These are phyloP conservation scores for Dendropsophus ebraccatus DNA, from an alignment of 2,113 vertebrate species.

Conservation along the genomic window DNA sequence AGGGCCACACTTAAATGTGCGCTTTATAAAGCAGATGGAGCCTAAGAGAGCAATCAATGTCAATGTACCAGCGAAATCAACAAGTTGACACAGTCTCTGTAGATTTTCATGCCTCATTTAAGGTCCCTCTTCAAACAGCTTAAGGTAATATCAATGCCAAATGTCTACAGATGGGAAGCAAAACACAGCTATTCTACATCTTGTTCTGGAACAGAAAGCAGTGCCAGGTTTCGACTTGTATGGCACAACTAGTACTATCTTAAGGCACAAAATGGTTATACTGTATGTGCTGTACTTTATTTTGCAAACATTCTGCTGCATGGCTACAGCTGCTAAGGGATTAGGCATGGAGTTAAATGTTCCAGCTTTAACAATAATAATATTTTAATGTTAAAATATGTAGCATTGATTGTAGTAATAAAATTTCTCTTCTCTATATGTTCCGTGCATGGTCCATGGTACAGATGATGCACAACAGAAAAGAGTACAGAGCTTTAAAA, in stretches of 20 bases:
- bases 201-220: slow-evolving; percentile 39
- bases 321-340: neutral
- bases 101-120: slow-evolving; percentile 55
- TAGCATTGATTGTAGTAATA: no score
- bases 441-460: no score
- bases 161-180: slow-evolving; percentile 48
- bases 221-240: slow-evolving; percentile 1
- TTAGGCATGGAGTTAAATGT: neutral
- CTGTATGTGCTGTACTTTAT: neutral
- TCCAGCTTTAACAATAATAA: neutral
- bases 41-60: slow-evolving; percentile 30
- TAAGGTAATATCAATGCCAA: slow-evolving; percentile 53
- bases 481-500: no score
- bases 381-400: no score
- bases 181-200: slow-evolving; percentile 44
- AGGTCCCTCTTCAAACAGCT: slow-evolving; percentile 51
- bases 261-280: slow-evolving; percentile 17
- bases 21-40: slow-evolving; percentile 40
- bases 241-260: slow-evolving; percentile 44
- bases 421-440: no score
- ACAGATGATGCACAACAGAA: no score
- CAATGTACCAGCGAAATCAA: slow-evolving; percentile 44
- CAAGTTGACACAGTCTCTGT: slow-evolving; percentile 31
- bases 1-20: slow-evolving; percentile 11
- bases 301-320: slow-evolving; percentile 22